phyloP scores from a whole-genome alignment of 2,113 vertebrate species.

The Hippoglossus stenolepis region DNA sequence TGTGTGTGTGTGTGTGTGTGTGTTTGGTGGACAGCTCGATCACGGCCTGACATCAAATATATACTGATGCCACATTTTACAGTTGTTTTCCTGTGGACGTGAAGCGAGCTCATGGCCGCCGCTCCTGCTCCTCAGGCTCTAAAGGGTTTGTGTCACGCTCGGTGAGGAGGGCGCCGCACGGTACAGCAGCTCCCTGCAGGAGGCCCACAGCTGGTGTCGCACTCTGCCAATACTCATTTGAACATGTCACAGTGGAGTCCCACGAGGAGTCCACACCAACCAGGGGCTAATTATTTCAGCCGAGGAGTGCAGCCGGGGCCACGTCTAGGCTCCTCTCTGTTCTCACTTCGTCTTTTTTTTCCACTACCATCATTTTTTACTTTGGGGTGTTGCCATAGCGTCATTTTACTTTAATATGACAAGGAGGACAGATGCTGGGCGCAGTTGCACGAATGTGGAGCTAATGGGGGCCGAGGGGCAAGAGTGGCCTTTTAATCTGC shows the following conservation, averaged over 20 bases:
- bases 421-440: conserved; percentile 59
- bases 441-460: conserved; percentile 59
- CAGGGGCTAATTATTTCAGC: conserved; percentile 79
- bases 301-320: conserved; percentile 69
- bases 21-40: neutral
- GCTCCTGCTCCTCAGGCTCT: conserved; percentile 5
- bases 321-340: conserved; percentile 56
- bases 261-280: conserved; percentile 63
- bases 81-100: conserved; percentile 6
- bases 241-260: conserved; percentile 69
- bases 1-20: neutral
- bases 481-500: conserved; percentile 48
- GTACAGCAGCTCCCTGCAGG: conserved; percentile 61
- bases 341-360: conserved; percentile 44
- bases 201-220: conserved; percentile 73
- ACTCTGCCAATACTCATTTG: conserved; percentile 76
- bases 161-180: conserved; percentile 19
- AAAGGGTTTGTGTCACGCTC: conserved; percentile 22
- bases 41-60: conserved; percentile 17
- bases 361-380: conserved; percentile 41
- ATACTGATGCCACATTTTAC: conserved; percentile 37
- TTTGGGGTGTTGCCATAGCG: conserved; percentile 56
- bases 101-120: conserved; percentile 31
- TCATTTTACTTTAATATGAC: conserved; percentile 63
- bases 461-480: conserved; percentile 35